phyloP scores from a whole-genome alignment of 2,888 invertebrate genomes.

The Nudaria mundana region DNA sequence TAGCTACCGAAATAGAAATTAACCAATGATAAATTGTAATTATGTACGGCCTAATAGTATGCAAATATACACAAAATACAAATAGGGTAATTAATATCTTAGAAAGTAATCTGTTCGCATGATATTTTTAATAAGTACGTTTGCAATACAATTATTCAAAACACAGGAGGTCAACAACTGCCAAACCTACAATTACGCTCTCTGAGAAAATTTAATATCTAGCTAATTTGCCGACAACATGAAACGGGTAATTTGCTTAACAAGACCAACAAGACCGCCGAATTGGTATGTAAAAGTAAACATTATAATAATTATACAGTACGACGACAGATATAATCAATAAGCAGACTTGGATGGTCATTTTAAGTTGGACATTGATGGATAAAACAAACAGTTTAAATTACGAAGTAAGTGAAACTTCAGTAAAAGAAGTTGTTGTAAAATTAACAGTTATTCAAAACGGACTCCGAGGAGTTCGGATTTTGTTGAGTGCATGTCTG shows the following conservation, averaged over 20 bases:
- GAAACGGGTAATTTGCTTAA: conserved; percentile 29
- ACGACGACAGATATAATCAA: conserved; percentile 35
- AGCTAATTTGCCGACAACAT: conserved; percentile 10
- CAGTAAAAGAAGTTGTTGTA: conserved; percentile 13
- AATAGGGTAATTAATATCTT: background rate
- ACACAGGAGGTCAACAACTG: background rate
- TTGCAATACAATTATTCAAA: background rate
- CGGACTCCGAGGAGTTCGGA: too few species aligned
- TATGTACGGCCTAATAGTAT: too few species aligned
- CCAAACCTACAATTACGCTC: conserved; percentile 1
- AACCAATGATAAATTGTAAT: too few species aligned
- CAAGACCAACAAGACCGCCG: conserved; percentile 38
- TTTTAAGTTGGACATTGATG: conserved; percentile 47
- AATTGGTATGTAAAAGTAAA: conserved; percentile 56
- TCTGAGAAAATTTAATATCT: conserved; percentile 7
- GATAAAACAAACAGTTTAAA: conserved; percentile 51
- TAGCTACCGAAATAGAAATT: too few species aligned
- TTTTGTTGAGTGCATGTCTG: too few species aligned
- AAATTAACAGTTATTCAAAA: too few species aligned
- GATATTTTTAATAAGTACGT: background rate
- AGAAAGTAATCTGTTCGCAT: background rate
- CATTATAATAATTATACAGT: conserved; percentile 57
- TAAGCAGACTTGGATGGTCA: conserved; percentile 33
- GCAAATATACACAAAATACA: background rate
- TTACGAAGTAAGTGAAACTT: conserved; percentile 18